Percentiles rank a stretch among this genome's conserved stretches.
phyloP scores from a whole-genome alignment of 1,140 invertebrate genomes.

The Calliphora vicina region DNA sequence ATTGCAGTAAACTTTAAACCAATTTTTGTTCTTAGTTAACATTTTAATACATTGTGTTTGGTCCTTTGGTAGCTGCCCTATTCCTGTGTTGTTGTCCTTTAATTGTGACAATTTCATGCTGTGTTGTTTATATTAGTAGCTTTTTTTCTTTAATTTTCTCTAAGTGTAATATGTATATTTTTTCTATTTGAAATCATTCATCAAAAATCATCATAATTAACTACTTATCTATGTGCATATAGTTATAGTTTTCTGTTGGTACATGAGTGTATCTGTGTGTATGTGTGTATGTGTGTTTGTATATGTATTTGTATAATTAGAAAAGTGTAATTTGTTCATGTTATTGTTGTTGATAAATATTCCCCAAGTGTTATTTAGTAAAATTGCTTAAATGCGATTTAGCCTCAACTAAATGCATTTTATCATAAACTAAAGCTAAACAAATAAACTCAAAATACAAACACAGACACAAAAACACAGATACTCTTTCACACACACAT shows the following conservation, averaged over 20 bases:
- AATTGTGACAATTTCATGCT: no score
- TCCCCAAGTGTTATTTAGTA: constrained; percentile 42
- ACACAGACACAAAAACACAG: background rate
- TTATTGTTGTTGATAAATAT: constrained; percentile 35
- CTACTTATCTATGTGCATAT: constrained; percentile 21
- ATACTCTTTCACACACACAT: background rate
- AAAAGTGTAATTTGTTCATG: constrained; percentile 27
- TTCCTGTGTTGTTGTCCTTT: no score
- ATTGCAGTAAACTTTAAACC: no score
- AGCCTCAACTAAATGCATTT: constrained; percentile 25
- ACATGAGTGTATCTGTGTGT: background rate
- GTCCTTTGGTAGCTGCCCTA: no score
- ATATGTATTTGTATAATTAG: constrained; percentile 6
- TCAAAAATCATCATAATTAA: constrained; percentile 34
- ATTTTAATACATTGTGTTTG: no score
- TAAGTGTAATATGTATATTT: background rate
- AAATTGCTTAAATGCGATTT: constrained; percentile 38
- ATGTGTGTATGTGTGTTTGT: background rate
- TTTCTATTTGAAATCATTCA: constrained; percentile 18
- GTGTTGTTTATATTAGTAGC: no score
- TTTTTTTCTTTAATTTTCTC: background rate
- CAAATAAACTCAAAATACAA: constrained; percentile 14
- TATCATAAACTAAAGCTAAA: constrained; percentile 35
- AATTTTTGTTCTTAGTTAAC: no score
- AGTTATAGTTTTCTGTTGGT: background rate